Evolutionary conservation across 2,888 invertebrate species (phyloP).

Genomic region (Spisula solida): DNA sequence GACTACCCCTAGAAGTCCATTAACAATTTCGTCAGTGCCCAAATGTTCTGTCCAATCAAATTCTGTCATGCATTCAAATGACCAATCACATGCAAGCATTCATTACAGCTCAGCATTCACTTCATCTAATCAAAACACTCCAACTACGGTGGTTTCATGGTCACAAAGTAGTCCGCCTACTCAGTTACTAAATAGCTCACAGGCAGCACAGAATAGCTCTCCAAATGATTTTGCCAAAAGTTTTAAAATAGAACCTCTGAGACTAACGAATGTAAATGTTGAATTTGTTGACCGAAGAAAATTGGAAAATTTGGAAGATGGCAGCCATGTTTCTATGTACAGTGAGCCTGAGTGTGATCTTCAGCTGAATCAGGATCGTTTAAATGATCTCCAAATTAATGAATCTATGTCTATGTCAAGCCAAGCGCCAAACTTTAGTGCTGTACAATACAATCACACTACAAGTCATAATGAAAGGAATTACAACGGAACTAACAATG

Average conservation of each 20-base stretch:
- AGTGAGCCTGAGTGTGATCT: slow-evolving; percentile 73
- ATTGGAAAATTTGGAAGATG: slow-evolving; percentile 52
- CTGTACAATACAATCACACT: slow-evolving; percentile 6
- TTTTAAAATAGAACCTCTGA: slow-evolving; percentile 70
- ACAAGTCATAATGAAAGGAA: slow-evolving; percentile 19
- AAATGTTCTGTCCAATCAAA: slow-evolving; percentile 59
- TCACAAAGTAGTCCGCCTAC: slow-evolving; percentile 32
- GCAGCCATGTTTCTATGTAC: slow-evolving; percentile 61
- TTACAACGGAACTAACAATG: background rate
- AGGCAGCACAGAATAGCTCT: slow-evolving; percentile 2
- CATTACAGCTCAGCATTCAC: slow-evolving; percentile 51
- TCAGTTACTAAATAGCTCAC: slow-evolving; percentile 1
- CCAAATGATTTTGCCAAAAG: slow-evolving; percentile 58
- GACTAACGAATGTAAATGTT: slow-evolving; percentile 63
- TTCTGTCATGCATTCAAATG: slow-evolving; percentile 40
- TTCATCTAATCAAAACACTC: slow-evolving; percentile 47
- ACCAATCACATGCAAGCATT: slow-evolving; percentile 49
- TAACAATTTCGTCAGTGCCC: slow-evolving; percentile 36
- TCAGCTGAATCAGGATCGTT: slow-evolving; percentile 59
- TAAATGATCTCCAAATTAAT: slow-evolving; percentile 54
- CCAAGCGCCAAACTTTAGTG: background rate
- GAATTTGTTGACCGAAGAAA: slow-evolving; percentile 48
- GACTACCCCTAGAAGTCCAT: slow-evolving; percentile 67
- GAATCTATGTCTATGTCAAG: slow-evolving; percentile 36
- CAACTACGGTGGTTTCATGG: slow-evolving; percentile 43